Evolutionary conservation across 2,888 invertebrate genomes (phyloP).

Genomic region (Eristalinus sepulchralis): DNA sequence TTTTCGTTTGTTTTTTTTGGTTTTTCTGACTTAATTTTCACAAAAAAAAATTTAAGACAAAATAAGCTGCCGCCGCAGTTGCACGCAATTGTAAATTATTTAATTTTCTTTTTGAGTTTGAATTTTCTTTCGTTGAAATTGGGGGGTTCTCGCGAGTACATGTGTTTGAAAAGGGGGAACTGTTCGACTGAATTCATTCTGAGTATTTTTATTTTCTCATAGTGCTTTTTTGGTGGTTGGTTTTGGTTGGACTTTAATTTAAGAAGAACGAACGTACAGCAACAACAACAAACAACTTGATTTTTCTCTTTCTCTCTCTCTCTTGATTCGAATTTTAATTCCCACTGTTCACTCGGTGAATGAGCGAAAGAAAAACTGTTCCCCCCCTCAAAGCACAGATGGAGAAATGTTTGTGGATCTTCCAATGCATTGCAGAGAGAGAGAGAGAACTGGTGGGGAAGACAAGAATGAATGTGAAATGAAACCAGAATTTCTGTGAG

Average conservation of each 20-base stretch:
- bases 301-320: neutral
- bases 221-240: neutral
- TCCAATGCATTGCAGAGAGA: slow-evolving; percentile 15
- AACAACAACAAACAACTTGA: neutral
- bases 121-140: neutral
- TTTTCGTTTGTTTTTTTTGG: neutral
- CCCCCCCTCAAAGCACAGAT: neutral
- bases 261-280: neutral
- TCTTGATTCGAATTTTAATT: slow-evolving; percentile 37
- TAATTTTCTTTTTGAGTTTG: neutral
- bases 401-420: slow-evolving; percentile 20
- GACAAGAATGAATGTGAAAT: neutral
- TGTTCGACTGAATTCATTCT: slow-evolving; percentile 64
- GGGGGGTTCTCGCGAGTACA: slow-evolving; percentile 44
- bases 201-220: slow-evolving; percentile 57
- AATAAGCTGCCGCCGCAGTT: too few species aligned
- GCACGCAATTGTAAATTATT: too few species aligned
- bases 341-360: slow-evolving; percentile 17
- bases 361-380: slow-evolving; percentile 43
- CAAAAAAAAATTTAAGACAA: neutral
- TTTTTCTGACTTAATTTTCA: neutral
- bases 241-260: neutral
- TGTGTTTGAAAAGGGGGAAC: slow-evolving; percentile 66
- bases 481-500: slow-evolving; percentile 17
- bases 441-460: neutral